Percentiles rank a stretch among this genome's conserved stretches.
Conservation (phyloP, 2,888 invertebrate genomes). For the Epirrhoe tristata region DNA sequence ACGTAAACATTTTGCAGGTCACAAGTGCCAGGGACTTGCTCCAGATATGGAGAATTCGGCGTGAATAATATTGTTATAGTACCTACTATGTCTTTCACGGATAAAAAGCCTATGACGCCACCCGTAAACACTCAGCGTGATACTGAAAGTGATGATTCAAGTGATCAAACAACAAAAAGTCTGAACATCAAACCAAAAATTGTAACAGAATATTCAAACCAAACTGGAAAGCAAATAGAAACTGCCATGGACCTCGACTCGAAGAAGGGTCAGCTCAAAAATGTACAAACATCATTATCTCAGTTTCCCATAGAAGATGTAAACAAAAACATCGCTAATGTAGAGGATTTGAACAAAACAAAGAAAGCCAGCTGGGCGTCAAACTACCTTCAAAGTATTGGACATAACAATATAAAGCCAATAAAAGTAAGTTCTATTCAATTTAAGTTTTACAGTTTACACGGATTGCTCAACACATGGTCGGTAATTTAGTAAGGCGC, state of each 20-base stretch:
- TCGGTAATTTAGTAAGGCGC: constrained; percentile 1
- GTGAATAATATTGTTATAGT: constrained; percentile 39
- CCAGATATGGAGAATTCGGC: constrained; percentile 19
- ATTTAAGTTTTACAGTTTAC: neutral
- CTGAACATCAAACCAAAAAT: neutral
- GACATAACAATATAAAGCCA: constrained; percentile 32
- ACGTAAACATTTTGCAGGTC: constrained; percentile 30
- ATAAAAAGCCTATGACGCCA: neutral
- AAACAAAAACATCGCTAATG: constrained; percentile 16
- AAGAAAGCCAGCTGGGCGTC: constrained; percentile 40
- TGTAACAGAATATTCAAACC: neutral
- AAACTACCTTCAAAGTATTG: constrained; percentile 35
- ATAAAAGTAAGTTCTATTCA: constrained; percentile 36
- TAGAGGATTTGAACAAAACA: constrained; percentile 22
- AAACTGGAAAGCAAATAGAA: constrained; percentile 1
- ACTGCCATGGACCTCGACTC: neutral
- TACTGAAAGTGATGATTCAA: neutral
- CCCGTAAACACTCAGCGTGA: too few relatives aligned
- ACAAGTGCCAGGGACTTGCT: constrained; percentile 7
- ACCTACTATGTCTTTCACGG: constrained; percentile 19
- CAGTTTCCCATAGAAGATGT: constrained; percentile 12
- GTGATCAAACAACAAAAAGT: constrained; percentile 5
- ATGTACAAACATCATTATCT: neutral
- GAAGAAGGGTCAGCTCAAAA: neutral
- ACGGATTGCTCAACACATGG: constrained; percentile 10